Evolutionary conservation across 1,140 invertebrate genomes (phyloP).

Genomic region (Ephestia elutella): DNA sequence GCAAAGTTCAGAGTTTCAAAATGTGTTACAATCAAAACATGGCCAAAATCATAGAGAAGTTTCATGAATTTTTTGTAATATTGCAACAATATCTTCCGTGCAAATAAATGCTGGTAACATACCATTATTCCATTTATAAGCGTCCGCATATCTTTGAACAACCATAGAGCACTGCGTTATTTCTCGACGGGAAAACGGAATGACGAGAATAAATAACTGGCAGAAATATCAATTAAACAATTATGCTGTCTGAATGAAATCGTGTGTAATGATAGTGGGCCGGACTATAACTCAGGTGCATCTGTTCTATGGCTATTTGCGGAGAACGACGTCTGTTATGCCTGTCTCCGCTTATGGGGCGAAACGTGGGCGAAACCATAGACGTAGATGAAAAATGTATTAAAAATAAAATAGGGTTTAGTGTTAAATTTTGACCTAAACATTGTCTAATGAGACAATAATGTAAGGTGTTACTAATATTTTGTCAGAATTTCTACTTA

Average conservation of each 20-base stretch:
- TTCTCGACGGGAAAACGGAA: slow-evolving; percentile 60
- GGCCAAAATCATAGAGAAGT: too few relatives aligned
- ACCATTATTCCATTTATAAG: slow-evolving; percentile 14
- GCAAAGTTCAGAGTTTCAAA: too few relatives aligned
- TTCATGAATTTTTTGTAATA: background rate
- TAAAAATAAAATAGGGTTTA: too few relatives aligned
- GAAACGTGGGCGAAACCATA: background rate
- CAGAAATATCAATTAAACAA: slow-evolving; percentile 74
- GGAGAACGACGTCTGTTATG: slow-evolving; percentile 47
- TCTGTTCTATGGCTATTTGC: slow-evolving; percentile 71
- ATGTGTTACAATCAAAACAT: too few relatives aligned
- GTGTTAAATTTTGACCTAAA: too few relatives aligned
- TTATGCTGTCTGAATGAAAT: slow-evolving; percentile 72
- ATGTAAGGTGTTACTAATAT: too few relatives aligned
- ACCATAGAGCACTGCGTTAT: slow-evolving; percentile 51
- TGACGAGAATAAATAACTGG: slow-evolving; percentile 71
- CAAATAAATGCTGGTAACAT: background rate
- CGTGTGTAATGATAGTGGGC: slow-evolving; percentile 70
- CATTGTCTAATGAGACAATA: too few relatives aligned
- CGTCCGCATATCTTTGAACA: slow-evolving; percentile 14
- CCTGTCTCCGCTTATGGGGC: slow-evolving; percentile 5
- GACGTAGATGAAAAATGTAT: too few relatives aligned
- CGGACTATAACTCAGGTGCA: slow-evolving; percentile 68
- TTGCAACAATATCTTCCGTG: background rate
- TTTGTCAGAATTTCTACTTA: too few relatives aligned